A percentile compares a stretch with the other conserved stretches of the same genome.
Evolutionary conservation across 2,888 invertebrate genomes (phyloP).

Genomic region (Venustoraphidia nigricollis): DNA sequence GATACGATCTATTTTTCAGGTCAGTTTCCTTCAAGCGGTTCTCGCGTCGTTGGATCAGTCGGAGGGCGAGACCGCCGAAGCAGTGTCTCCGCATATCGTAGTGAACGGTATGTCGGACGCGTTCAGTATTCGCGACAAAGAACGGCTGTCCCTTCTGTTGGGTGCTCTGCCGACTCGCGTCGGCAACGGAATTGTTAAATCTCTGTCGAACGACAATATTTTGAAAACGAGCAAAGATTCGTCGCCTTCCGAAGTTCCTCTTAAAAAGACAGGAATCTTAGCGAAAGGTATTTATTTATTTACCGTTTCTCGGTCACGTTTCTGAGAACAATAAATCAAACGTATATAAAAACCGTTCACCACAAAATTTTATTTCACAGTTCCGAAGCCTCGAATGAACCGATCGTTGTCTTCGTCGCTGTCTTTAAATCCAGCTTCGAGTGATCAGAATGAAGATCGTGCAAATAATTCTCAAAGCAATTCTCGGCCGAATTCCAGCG

Average conservation of each 20-base stretch:
- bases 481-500: constrained; percentile 3
- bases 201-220: constrained; percentile 3
- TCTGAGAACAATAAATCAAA: too few relatives aligned
- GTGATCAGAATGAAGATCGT: constrained; percentile 3
- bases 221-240: constrained; percentile 9
- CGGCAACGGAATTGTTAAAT: constrained; percentile 11
- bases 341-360: not conserved
- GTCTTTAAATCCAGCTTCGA: constrained; percentile 6
- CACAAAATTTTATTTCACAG: constrained; percentile 9
- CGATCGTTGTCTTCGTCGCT: constrained; percentile 9
- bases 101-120: constrained; percentile 19
- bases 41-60: constrained; percentile 2
- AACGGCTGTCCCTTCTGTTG: constrained; percentile 24
- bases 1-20: constrained; percentile 16
- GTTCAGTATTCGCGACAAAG: constrained; percentile 14
- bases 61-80: constrained; percentile 20
- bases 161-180: constrained; percentile 20
- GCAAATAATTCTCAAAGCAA: constrained; percentile 1
- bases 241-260: constrained; percentile 19
- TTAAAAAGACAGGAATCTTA: constrained; percentile 22
- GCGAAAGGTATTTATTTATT: constrained; percentile 23
- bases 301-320: too few relatives aligned
- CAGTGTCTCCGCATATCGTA: constrained; percentile 31
- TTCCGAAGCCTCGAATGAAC: constrained; percentile 13
- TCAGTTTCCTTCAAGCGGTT: constrained; percentile 23